Conservation (phyloP, 2,888 invertebrate genomes). For the Drosophila atripex region DNA sequence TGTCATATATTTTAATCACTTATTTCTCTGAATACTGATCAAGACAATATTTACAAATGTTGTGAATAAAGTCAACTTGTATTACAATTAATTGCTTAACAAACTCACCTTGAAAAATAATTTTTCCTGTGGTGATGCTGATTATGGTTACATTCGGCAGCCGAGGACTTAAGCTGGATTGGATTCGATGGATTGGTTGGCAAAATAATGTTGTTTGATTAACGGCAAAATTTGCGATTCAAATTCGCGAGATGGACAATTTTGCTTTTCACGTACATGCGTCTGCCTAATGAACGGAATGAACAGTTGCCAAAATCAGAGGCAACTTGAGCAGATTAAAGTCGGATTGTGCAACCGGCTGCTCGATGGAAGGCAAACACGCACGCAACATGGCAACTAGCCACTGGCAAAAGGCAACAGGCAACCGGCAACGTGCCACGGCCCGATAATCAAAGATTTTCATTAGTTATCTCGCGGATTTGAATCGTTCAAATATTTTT, state of each 20-base stretch:
- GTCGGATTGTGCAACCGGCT: slow-evolving; percentile 61
- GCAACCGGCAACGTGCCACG: slow-evolving; percentile 63
- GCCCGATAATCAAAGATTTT: slow-evolving; percentile 67
- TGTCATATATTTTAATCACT: background rate
- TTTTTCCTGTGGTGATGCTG: background rate
- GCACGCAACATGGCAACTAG: slow-evolving; percentile 64
- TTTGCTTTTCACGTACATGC: slow-evolving; percentile 40
- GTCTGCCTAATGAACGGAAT: slow-evolving; percentile 33
- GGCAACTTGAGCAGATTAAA: slow-evolving; percentile 58
- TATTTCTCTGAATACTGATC: too few species aligned
- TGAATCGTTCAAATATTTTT: slow-evolving; percentile 54
- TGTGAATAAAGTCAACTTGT: background rate
- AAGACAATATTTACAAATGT: background rate
- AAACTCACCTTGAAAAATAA: slow-evolving; percentile 18
- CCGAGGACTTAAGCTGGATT: slow-evolving; percentile 1
- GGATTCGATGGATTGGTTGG: slow-evolving; percentile 12
- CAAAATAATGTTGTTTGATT: slow-evolving; percentile 47
- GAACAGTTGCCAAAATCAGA: slow-evolving; percentile 38
- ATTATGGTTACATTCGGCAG: slow-evolving; percentile 26
- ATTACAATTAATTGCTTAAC: background rate
- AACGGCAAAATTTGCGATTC: slow-evolving; percentile 42
- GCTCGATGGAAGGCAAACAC: slow-evolving; percentile 26
- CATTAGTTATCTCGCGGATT: slow-evolving; percentile 45
- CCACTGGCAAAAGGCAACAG: slow-evolving; percentile 61
- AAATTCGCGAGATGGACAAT: slow-evolving; percentile 30